Base-by-base conservation (phyloP, 2,888 invertebrate genomes). In the Megalurothrips usitatus region DNA sequence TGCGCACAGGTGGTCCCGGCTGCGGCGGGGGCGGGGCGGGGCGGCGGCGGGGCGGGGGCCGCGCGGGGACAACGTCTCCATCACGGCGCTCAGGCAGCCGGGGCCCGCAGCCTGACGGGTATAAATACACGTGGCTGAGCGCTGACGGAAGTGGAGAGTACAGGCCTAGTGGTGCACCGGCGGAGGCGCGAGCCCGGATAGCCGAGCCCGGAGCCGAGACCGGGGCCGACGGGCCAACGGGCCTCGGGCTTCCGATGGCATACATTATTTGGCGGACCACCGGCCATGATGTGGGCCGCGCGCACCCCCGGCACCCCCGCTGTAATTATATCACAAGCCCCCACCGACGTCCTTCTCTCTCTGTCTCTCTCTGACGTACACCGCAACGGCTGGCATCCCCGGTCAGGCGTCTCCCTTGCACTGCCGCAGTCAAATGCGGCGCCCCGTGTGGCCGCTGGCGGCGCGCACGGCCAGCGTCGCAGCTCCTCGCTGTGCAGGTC, bases 1-100 rank as follows among this genome's bases (percentile, higher is more conserved):
- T 26, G 68, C 68, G 68, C 68, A 75, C 68, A 75, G 68, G 68
- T 75, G 68, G 68, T 75, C 68, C 26, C 68, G 23, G 23, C 26
- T 8, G 68, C 0, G 68, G 23, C 9, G 11, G 68, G 68, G 26
- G 26, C 23, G 68, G 26, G 68, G 23, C 23, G 68, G 23, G 68
- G 68, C 68, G 68, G 63, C 1, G 63, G n/a, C 1, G 63, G 63
- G 63, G 63, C 63, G 63, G 23, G n/a, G 23, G 68, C 1, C 10
- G 68, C 1, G 26, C 23, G 23, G 23, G 23, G 1, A 26, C 23
- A 23, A 75, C 68, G 68, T 75, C 68, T 75, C 68, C 68, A 75
- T 75, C 68, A 75, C 68, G 68, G 34, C 12, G 58, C 58, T 8
- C 52, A 19, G 52, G 49, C 63, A 14, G 14, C 49, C 34, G 34